Evolutionary conservation across 2,113 vertebrate species (phyloP), one percentile per base, ranked within the genome.

Genomic region (Misgurnus mizolepis): DNA sequence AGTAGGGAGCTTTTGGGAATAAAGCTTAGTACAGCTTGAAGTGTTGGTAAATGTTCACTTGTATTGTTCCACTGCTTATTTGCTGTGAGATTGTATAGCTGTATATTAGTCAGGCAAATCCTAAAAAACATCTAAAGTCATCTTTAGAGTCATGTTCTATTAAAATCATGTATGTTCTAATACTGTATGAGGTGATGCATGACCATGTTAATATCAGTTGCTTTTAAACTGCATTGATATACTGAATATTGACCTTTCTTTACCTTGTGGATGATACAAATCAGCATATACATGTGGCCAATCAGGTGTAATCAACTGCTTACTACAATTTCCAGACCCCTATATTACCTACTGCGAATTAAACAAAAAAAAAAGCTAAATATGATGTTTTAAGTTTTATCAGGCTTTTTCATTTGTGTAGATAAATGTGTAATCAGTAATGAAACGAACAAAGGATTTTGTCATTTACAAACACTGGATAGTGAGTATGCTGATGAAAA

Each of bases 111-210:
- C 53, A 18, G 3, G 22, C 49, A 70, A 71, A 70, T 70, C 14
- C 49, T 53, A 68, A 49, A n/a, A 40, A 71, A 6, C 7, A 4
- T 41, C 17, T 70, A 53, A 22, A 39, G 14, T 22, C 55, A 39
- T 58, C 4, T 58, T 72, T 41, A 10, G 14, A 72, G 9, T 58
- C 10, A 53, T 6, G 14, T n/a, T 41, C 50, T 18, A 10, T 71
- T 8, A 11, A 5, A 40, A n/a, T 41, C 1, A 9, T 10, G 40
- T 50, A 39, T 18, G 53, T 79, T 39, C 11, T 73, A 83, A 80
- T 80, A 80, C 82, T 76, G 82, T 50, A 49, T n/a, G 27, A 74
- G 55, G 64, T 61, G 5, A 47, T 39, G 0, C 41, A 22, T 66
- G 18, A n/a, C 45, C 10, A 17, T 22, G 10, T 50, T 49, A n/a